A percentile compares a stretch with the other conserved stretches of the same genome.
Conservation (phyloP, 64 coral and sea anemone genomes). For the Pachyseris speciosa region DNA sequence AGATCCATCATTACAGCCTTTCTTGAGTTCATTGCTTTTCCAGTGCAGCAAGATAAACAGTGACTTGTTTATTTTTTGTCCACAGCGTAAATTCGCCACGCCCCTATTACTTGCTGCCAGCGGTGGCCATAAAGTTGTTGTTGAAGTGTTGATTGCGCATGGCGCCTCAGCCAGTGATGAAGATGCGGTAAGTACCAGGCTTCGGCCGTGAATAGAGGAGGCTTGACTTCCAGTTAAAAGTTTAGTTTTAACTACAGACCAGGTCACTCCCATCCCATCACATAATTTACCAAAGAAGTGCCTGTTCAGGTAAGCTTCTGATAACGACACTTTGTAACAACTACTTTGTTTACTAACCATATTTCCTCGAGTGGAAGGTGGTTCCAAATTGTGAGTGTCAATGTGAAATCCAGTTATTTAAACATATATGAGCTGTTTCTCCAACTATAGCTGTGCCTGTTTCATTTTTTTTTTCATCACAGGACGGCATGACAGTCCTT, state of each 20-base stretch:
- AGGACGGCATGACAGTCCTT: conserved; percentile 93
- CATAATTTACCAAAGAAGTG: too few species aligned
- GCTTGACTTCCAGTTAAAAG: not conserved
- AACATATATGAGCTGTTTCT: too few species aligned
- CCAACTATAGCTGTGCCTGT: not conserved
- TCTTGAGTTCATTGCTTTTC: not conserved
- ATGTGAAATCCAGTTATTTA: too few species aligned
- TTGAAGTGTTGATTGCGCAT: conserved; percentile 86
- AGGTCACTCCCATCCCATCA: too few species aligned
- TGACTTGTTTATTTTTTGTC: not conserved
- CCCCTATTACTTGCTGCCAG: conserved; percentile 87
- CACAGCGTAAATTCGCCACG: conserved; percentile 84
- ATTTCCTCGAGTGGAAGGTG: too few species aligned
- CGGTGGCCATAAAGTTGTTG: conserved; percentile 93
- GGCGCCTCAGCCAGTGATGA: conserved; percentile 94
- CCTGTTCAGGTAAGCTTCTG: too few species aligned
- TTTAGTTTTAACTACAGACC: too few species aligned
- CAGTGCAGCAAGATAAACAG: not conserved
- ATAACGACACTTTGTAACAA: too few species aligned
- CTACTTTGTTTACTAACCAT: too few species aligned
- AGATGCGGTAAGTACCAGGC: conserved; percentile 74
- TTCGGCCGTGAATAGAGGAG: not conserved
- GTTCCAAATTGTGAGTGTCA: too few species aligned
- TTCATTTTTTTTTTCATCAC: not conserved
- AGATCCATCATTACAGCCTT: too few species aligned